These are phyloP conservation scores for Cataglyphis rosenhaueri DNA, from an alignment of 2,888 invertebrate species.

Conservation along the genomic window DNA sequence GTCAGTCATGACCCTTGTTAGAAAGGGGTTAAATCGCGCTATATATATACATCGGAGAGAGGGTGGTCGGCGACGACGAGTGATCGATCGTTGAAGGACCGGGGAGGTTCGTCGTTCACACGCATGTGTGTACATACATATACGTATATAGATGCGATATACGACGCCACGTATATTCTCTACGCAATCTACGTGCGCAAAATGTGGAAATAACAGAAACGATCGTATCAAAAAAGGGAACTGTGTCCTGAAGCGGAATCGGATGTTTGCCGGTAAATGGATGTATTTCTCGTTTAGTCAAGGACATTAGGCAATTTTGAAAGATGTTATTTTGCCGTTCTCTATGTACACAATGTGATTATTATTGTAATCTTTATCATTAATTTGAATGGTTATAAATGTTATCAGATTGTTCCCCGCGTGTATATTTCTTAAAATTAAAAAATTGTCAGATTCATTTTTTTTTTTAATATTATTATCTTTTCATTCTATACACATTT, in stretches of 20 bases:
- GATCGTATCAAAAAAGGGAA: background rate
- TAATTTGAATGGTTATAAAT: background rate
- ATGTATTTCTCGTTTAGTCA: background rate
- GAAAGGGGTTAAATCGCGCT: constrained; percentile 63
- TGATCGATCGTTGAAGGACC: constrained; percentile 56
- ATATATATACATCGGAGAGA: constrained; percentile 33
- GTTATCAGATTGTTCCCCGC: background rate
- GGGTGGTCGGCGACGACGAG: constrained; percentile 19
- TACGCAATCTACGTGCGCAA: background rate
- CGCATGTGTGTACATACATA: constrained; percentile 64
- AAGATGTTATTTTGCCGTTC: background rate
- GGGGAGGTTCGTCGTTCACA: constrained; percentile 56
- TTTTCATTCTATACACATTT: background rate
- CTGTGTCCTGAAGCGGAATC: constrained; percentile 1
- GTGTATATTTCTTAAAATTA: background rate
- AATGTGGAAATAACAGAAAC: constrained; percentile 41
- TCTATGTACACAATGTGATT: background rate
- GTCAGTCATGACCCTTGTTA: constrained; percentile 44
- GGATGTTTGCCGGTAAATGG: background rate
- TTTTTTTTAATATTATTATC: background rate
- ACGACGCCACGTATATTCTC: background rate
- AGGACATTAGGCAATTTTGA: constrained; percentile 2
- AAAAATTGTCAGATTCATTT: background rate
- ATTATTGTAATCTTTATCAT: background rate
- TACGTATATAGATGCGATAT: background rate